phyloP scores from a whole-genome alignment of 2,113 vertebrate species.

The Pseudopipra pipra region DNA sequence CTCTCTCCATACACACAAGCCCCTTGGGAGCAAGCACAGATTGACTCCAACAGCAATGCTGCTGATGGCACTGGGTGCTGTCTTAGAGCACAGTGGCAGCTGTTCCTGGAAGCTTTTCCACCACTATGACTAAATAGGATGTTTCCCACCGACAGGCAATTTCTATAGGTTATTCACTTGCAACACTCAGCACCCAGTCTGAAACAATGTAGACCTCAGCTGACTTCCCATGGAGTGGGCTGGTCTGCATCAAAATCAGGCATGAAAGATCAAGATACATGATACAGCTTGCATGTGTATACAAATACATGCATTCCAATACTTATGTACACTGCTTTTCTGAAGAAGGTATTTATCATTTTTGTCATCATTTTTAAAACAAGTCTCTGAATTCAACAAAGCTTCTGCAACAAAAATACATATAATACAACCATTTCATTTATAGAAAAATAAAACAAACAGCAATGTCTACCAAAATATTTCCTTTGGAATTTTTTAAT shows the following conservation, averaged over 20 bases:
- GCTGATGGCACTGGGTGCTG: not conserved
- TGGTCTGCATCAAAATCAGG: not conserved
- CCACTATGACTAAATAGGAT: not conserved
- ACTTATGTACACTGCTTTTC: not conserved
- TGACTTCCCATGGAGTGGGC: not conserved
- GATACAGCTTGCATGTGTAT: not conserved
- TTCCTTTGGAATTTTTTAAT: not conserved
- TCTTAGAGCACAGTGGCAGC: accelerated
- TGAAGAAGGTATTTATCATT: not conserved
- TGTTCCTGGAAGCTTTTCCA: not conserved
- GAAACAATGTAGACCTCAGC: not conserved
- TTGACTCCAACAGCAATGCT: not conserved
- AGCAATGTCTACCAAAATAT: not conserved
- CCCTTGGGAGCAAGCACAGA: not conserved
- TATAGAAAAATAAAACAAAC: not conserved
- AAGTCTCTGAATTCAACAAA: not conserved
- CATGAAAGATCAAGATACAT: not conserved
- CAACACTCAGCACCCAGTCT: accelerated
- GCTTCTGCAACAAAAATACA: not conserved
- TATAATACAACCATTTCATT: not conserved
- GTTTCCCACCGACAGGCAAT: not conserved
- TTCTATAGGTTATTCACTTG: not conserved
- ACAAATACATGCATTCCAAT: not conserved
- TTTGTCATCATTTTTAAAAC: not conserved
- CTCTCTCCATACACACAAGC: not conserved